These are phyloP conservation scores for Apodemus agrarius DNA, from an alignment of 2,797 vertebrate genomes.

Conservation along the genomic window DNA sequence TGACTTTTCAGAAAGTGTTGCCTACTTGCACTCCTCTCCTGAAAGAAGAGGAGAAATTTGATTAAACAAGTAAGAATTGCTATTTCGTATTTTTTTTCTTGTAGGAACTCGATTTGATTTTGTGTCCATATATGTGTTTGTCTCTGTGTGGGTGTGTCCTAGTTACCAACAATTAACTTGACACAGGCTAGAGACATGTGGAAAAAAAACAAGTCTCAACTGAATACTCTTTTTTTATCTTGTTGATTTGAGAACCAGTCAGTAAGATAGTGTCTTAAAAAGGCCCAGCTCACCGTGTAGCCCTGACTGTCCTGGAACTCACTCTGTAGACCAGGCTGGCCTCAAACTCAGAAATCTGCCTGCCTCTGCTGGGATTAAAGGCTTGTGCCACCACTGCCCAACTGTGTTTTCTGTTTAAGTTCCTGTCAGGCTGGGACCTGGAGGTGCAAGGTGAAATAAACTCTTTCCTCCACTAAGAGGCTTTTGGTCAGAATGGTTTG, in stretches of 20 bases:
- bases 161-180: neutral
- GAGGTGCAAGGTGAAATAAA: neutral
- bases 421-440: neutral
- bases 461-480: neutral
- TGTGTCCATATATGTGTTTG: neutral
- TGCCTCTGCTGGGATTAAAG: too few relatives aligned
- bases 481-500: neutral
- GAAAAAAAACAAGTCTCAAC: neutral
- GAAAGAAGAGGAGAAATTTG: neutral
- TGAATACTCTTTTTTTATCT: neutral
- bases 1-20: neutral
- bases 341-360: too few relatives aligned
- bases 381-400: too few relatives aligned
- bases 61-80: neutral
- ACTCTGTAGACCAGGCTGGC: too few relatives aligned
- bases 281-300: neutral
- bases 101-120: neutral
- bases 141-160: neutral
- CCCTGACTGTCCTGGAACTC: too few relatives aligned
- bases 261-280: neutral
- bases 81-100: neutral
- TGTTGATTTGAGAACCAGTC: neutral
- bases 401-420: neutral
- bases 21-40: neutral
- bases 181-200: neutral